Percentiles rank a stretch among this genome's conserved stretches.
phyloP scores from a whole-genome alignment of 2,888 invertebrate genomes.

The Camponotus fellah region DNA sequence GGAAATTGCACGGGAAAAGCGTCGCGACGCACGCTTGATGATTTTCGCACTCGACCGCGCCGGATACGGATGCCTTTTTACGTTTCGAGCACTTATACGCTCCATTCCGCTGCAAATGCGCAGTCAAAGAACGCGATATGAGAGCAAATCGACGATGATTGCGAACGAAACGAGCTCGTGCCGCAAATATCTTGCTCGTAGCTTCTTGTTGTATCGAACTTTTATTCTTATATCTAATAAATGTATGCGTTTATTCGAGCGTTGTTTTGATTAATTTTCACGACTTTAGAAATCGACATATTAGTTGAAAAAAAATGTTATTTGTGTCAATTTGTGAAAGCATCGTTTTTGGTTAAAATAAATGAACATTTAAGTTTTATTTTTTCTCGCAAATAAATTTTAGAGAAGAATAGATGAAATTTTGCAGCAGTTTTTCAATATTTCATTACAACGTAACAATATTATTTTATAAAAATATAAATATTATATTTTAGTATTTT shows the following conservation, averaged over 20 bases:
- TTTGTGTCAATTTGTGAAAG: not conserved
- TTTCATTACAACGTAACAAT: not conserved
- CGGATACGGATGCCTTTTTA: not conserved
- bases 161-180: not conserved
- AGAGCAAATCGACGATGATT: not conserved
- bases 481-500: not conserved
- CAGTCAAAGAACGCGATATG: not conserved
- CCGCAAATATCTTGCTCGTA: constrained; percentile 4
- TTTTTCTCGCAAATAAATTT: not conserved
- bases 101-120: not conserved
- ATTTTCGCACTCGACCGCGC: constrained; percentile 19
- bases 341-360: not conserved
- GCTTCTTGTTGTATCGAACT: not conserved
- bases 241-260: not conserved
- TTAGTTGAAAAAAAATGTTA: not conserved
- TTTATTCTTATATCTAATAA: not conserved
- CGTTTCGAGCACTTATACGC: constrained; percentile 2
- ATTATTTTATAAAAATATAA: not conserved
- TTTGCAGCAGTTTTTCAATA: not conserved
- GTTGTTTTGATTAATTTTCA: not conserved
- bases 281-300: not conserved
- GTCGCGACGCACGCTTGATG: constrained; percentile 10
- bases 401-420: not conserved
- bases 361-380: not conserved
- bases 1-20: constrained; percentile 46